Conservation (phyloP, 2,113 vertebrate genomes). For the Ibidorhyncha struthersii region DNA sequence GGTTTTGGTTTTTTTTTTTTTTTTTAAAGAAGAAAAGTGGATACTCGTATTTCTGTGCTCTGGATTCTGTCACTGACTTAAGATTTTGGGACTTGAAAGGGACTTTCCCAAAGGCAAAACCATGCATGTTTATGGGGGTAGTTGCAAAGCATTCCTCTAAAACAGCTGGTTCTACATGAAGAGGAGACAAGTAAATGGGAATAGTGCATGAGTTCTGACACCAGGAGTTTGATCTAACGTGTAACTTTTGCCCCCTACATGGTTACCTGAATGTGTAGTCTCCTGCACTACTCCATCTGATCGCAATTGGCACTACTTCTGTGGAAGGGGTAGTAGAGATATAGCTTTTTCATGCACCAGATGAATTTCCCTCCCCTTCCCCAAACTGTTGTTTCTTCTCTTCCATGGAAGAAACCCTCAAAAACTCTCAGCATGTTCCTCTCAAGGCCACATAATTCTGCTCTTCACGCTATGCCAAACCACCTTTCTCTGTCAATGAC, state of each 20-base stretch:
- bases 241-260: neutral
- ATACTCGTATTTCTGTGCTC: neutral
- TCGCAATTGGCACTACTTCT: neutral
- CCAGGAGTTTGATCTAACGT: neutral
- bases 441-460: neutral
- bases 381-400: neutral
- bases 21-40: neutral
- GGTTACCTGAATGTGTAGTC: neutral
- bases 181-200: neutral
- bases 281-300: neutral
- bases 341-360: neutral
- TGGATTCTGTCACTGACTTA: neutral
- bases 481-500: neutral
- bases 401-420: neutral
- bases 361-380: neutral
- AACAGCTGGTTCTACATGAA: neutral
- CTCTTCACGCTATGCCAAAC: neutral
- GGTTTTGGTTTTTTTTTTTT: neutral
- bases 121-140: accelerated
- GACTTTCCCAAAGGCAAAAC: neutral
- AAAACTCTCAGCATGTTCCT: neutral
- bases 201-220: neutral
- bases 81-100: neutral
- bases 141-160: neutral
- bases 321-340: neutral